Evolutionary conservation across 2,113 vertebrate genomes (phyloP).

Genomic region (Trichomycterus rosablanca): DNA sequence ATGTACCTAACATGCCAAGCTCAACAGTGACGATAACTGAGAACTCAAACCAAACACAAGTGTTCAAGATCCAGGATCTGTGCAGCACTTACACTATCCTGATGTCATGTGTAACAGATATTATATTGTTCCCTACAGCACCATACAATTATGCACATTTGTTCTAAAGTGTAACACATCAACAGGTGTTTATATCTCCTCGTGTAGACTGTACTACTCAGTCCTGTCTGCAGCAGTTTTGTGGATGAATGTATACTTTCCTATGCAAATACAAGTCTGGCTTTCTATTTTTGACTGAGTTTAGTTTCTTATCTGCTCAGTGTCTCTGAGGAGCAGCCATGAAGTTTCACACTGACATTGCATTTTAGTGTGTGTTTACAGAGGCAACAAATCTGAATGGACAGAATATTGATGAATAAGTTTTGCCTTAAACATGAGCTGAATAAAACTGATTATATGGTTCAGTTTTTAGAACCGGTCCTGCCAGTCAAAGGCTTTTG

Average conservation of each 20-base stretch:
- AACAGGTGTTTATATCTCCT: not conserved
- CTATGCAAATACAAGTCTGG: conserved; percentile 39
- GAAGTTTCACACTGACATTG: conserved; percentile 24
- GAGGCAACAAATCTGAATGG: too few relatives aligned
- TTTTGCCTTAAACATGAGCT: too few relatives aligned
- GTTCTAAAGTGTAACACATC: not conserved
- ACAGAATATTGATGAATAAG: too few relatives aligned
- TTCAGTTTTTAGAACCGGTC: too few relatives aligned
- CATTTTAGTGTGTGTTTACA: not conserved
- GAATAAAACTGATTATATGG: too few relatives aligned
- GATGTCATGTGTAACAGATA: too few relatives aligned
- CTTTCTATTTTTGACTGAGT: conserved; percentile 37
- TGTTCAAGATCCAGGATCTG: too few relatives aligned
- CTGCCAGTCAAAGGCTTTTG: too few relatives aligned
- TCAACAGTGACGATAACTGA: too few relatives aligned
- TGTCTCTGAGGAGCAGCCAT: conserved; percentile 15
- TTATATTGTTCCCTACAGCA: not conserved
- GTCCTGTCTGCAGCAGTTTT: conserved; percentile 4
- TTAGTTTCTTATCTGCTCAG: conserved; percentile 40
- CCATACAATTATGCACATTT: not conserved
- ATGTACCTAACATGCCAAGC: too few relatives aligned
- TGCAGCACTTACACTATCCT: too few relatives aligned
- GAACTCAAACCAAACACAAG: too few relatives aligned
- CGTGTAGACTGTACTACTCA: conserved; percentile 6
- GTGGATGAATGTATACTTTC: conserved; percentile 32